Conservation (phyloP, 2,888 invertebrate genomes). For the Flabesymbios commensalis region DNA sequence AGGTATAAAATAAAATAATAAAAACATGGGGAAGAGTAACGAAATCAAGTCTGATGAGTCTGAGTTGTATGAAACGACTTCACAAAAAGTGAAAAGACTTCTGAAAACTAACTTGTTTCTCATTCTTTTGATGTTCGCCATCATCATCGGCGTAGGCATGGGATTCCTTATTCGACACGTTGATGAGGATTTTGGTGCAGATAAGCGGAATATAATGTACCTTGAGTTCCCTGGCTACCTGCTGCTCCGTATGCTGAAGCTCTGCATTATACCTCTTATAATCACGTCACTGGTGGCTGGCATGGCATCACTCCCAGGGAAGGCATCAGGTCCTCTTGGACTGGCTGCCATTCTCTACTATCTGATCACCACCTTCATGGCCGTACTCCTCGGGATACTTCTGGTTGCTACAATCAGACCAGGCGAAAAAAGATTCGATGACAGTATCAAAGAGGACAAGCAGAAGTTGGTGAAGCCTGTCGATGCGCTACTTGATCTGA, state of each 20-base stretch:
- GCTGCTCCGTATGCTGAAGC: slow-evolving; percentile 28
- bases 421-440: slow-evolving; percentile 2
- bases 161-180: slow-evolving; percentile 62
- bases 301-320: slow-evolving; percentile 82
- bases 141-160: slow-evolving; percentile 73
- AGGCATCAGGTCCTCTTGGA: slow-evolving; percentile 68
- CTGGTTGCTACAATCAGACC: slow-evolving; percentile 27
- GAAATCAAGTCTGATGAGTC: too few relatives aligned
- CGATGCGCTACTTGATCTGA: slow-evolving; percentile 19
- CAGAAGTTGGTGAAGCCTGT: slow-evolving; percentile 12
- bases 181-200: slow-evolving; percentile 7
- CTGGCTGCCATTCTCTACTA: slow-evolving; percentile 71
- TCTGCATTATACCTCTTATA: slow-evolving; percentile 24
- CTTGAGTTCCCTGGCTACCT: slow-evolving; percentile 52
- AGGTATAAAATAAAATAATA: too few relatives aligned
- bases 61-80: too few relatives aligned
- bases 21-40: too few relatives aligned
- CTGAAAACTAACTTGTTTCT: slow-evolving; percentile 71
- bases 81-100: too few relatives aligned
- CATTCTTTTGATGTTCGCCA: slow-evolving; percentile 79
- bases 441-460: neutral
- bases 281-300: slow-evolving; percentile 63
- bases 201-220: slow-evolving; percentile 69
- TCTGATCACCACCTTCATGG: slow-evolving; percentile 69
- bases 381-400: slow-evolving; percentile 28